phyloP scores from a whole-genome alignment of 1,140 invertebrate species.

The Oscheius sp. region DNA sequence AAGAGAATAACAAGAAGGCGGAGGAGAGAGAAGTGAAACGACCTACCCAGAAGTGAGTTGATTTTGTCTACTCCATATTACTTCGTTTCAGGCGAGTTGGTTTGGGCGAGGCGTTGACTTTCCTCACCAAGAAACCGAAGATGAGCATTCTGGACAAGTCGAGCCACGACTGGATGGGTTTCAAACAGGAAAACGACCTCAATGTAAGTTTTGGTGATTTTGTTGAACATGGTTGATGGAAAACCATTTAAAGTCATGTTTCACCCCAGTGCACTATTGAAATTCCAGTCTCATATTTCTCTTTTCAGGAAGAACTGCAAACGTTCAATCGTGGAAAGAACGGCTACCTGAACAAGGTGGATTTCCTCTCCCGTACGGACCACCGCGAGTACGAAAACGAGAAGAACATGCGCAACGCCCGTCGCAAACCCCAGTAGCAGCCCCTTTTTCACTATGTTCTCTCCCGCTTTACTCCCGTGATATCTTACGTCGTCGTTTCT shows the following conservation, averaged over 20 bases:
- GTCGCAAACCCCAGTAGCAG: background rate
- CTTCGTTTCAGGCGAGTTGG: conserved; percentile 22
- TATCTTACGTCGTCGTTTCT: too few relatives aligned
- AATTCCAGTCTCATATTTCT: background rate
- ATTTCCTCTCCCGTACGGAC: conserved; percentile 37
- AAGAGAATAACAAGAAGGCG: conserved; percentile 19
- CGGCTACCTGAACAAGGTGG: conserved; percentile 39
- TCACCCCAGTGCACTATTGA: too few relatives aligned
- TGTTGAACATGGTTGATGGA: too few relatives aligned
- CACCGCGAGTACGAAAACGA: conserved; percentile 38
- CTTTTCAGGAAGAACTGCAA: conserved; percentile 40
- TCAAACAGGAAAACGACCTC: conserved; percentile 36
- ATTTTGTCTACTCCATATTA: background rate
- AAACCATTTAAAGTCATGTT: too few relatives aligned
- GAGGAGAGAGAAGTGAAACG: conserved; percentile 7
- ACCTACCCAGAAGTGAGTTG: background rate
- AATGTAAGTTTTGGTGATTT: conserved; percentile 33
- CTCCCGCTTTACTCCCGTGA: background rate
- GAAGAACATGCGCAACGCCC: conserved; percentile 24
- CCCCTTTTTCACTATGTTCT: too few relatives aligned
- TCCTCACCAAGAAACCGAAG: conserved; percentile 38
- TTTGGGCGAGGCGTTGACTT: conserved; percentile 20
- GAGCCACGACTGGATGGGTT: conserved; percentile 37
- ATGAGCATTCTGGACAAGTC: conserved; percentile 41
- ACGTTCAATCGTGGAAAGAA: conserved; percentile 40